Evolutionary conservation across 1,140 invertebrate genomes (phyloP), one percentile per base, ranked within the genome.

Genomic region (Zaprionus gabonicus): DNA sequence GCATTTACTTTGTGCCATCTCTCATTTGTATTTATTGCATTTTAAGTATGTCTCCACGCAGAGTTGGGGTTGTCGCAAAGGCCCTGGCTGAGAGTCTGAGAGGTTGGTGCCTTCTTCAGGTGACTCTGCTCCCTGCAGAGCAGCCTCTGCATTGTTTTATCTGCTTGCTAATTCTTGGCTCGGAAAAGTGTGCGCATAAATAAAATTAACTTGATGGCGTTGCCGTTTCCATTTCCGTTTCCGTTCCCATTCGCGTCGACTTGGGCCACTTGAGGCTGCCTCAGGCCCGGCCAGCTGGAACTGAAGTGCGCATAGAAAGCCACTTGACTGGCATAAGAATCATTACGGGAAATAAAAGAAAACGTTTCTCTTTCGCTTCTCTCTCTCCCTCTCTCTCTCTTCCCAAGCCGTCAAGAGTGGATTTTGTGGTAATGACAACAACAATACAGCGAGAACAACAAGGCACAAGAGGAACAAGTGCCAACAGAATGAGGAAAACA

Each of bases 311-410:
- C 84, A 90, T 86, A 80, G 84, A 88, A 88, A 90, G 85, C 85
- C 81, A 88, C 83, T 87, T 81, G 73, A 85, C 76, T 75, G 84
- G 74, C 91, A 85, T 91, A 90, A 91, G 90, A 91, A 91, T 91
- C 90, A 90, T 91, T 86, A 56, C 44, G 36, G 44, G 57, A 41
- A 58, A 20, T 38, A 46, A 64, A 41, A 62, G 38, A 81, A 87
- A 90, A 72, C 77, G 68, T 84, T 88, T 84, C 71, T 75, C 84
- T 77, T 79, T 13, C 13, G 12, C 13, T n/a, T n/a, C 41, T n/a
- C 41, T 17, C 41, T 7, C 41, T 44, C 38, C 1, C 36, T 38
- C 13, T 38, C 3, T 13, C 13, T 1, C n/a, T 7, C 15, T 17
- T n/a, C 15, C 5, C 67, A 55, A 23, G 49, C 63, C 58, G 56